A percentile compares a stretch with the other conserved stretches of the same genome.
Conservation (phyloP, 2,113 vertebrate species). For the Elachura formosa region DNA sequence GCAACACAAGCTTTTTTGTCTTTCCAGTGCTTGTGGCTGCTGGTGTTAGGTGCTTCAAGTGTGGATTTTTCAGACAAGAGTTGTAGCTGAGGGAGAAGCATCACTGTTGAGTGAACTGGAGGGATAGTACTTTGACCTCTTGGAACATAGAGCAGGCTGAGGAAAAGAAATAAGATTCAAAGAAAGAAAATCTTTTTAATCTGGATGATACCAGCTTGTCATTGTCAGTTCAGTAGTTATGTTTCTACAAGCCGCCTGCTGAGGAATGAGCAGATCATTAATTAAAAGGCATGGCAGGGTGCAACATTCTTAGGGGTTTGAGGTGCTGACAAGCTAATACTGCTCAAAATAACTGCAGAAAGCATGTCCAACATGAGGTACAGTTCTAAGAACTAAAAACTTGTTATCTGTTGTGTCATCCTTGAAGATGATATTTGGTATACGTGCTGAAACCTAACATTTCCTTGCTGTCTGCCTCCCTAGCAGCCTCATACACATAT, state of each 20-base stretch:
- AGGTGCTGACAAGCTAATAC: background rate
- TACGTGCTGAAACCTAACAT: background rate
- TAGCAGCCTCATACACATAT: background rate
- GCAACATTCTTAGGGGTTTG: background rate
- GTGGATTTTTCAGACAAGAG: background rate
- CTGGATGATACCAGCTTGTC: background rate
- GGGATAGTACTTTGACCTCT: background rate
- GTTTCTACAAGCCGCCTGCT: background rate
- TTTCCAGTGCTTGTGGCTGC: background rate
- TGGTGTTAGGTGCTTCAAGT: background rate
- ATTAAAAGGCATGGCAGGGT: background rate
- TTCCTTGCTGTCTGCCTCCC: background rate
- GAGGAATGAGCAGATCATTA: background rate
- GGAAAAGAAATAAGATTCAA: background rate
- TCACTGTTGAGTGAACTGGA: background rate
- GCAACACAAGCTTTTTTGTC: background rate
- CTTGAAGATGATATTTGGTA: background rate
- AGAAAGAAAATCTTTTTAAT: background rate
- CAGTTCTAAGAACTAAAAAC: background rate
- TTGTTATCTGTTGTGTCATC: background rate
- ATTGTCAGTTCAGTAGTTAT: background rate
- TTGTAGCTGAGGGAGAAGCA: background rate
- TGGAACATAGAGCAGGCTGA: background rate
- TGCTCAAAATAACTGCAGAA: background rate
- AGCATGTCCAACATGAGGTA: background rate